phyloP scores from a whole-genome alignment of 1,140 invertebrate genomes.

The Anadara kagoshimensis region DNA sequence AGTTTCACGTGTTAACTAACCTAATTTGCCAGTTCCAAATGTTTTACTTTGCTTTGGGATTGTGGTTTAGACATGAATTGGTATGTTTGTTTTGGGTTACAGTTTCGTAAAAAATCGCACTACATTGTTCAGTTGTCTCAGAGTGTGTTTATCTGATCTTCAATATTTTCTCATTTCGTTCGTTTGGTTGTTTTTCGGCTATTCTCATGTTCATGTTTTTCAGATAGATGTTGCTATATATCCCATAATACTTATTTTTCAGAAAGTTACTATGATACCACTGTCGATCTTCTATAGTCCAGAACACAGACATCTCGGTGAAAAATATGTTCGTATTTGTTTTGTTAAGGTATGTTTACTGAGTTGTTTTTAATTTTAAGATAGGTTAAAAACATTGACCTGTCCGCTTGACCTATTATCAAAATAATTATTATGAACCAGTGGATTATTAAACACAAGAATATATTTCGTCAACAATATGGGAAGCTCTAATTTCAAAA shows the following conservation, averaged over 20 bases:
- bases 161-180: neutral
- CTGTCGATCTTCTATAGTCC: slow-evolving; percentile 92
- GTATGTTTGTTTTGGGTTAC: no score
- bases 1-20: no score
- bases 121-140: no score
- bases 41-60: no score
- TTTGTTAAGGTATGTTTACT: slow-evolving; percentile 85
- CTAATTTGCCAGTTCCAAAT: no score
- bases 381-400: no score
- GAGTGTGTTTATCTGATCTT: neutral
- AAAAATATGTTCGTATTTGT: slow-evolving; percentile 90
- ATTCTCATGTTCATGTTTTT: neutral
- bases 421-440: neutral
- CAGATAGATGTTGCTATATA: neutral
- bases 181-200: neutral
- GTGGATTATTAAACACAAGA: neutral
- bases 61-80: no score
- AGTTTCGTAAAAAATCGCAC: no score
- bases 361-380: neutral
- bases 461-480: neutral
- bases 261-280: slow-evolving; percentile 92
- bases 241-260: slow-evolving; percentile 15
- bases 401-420: no score
- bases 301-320: slow-evolving; percentile 86
- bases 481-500: neutral